Evolutionary conservation across 2,888 invertebrate genomes (phyloP), one percentile per base, ranked within the genome.

Genomic region (Panopea generosa): DNA sequence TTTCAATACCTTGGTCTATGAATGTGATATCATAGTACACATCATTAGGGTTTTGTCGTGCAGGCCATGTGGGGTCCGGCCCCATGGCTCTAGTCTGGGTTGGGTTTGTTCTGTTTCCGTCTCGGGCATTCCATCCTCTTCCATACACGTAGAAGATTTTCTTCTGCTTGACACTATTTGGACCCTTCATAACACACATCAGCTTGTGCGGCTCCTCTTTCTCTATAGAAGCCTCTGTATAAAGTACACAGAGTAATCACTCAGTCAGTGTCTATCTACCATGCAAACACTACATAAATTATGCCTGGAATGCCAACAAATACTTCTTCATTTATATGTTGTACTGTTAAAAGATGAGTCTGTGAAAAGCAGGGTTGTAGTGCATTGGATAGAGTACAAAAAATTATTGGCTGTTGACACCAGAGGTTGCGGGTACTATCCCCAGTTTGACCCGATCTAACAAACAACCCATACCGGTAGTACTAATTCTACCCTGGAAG

Each of bases 61-160:
- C 65, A 4, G 88, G 88, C 89, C 87, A 88, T n/a, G 84, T 82
- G 60, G 83, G 87, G 57, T 87, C 88, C 14, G 55, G 73, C 2
- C 84, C 83, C 57, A 83, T 82, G 16, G 84, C 83, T 47, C 70
- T 75, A 7, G 85, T 82, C 33, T 69, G 66, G 14, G 84, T 84
- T 7, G 87, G 87, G 29, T 77, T 69, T n/a, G 75, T 70, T 49
- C 71, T 55, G 18, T 74, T 61, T 9, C 87, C 86, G 76, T 88
- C 89, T 29, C 70, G 59, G 3, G 84, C 86, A 67, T 86, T 80
- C 83, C 86, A 81, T 4, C 90, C 89, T 59, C 83, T 85, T 6
- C 90, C 90, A 77, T 87, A 90, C 43, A 91, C 90, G 79, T 90
- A 91, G 73, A 85, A 90, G 16, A 91, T 63, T 57, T 88, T 87